Percentiles rank a stretch among this genome's conserved stretches.
phyloP scores from a whole-genome alignment of 2,113 vertebrate genomes.

The Rhea pennata region DNA sequence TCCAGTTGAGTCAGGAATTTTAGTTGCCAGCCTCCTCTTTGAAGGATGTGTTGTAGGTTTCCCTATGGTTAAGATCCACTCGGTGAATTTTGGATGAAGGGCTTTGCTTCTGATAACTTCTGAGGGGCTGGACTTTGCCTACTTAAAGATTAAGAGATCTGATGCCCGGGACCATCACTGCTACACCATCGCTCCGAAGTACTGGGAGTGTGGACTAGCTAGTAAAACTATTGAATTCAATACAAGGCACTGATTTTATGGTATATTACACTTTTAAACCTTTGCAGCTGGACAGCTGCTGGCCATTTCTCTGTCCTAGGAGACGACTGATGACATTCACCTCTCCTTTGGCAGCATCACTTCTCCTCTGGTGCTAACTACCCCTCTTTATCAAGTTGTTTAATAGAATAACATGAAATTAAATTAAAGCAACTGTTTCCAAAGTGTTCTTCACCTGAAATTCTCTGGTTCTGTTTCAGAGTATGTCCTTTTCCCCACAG shows the following conservation, averaged over 20 bases:
- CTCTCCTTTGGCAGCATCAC: background rate
- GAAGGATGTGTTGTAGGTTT: background rate
- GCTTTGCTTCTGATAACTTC: background rate
- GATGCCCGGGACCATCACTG: background rate
- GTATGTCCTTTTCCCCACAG: background rate
- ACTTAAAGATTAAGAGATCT: background rate
- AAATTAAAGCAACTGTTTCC: conserved; percentile 1
- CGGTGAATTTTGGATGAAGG: background rate
- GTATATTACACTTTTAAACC: background rate
- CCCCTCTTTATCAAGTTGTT: background rate
- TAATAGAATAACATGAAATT: background rate
- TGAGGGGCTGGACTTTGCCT: background rate
- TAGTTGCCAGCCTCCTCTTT: background rate
- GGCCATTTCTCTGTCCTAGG: background rate
- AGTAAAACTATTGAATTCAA: background rate
- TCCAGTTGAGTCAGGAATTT: background rate
- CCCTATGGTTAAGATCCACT: background rate
- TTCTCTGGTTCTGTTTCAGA: conserved; percentile 3
- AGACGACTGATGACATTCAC: background rate
- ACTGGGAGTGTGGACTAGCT: background rate
- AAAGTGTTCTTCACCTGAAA: background rate
- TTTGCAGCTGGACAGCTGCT: background rate
- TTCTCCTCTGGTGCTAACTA: background rate
- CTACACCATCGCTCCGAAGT: background rate
- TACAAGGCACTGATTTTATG: background rate